Base-by-base conservation (phyloP, 1,140 invertebrate genomes). In the Drosophila kanapiae region DNA sequence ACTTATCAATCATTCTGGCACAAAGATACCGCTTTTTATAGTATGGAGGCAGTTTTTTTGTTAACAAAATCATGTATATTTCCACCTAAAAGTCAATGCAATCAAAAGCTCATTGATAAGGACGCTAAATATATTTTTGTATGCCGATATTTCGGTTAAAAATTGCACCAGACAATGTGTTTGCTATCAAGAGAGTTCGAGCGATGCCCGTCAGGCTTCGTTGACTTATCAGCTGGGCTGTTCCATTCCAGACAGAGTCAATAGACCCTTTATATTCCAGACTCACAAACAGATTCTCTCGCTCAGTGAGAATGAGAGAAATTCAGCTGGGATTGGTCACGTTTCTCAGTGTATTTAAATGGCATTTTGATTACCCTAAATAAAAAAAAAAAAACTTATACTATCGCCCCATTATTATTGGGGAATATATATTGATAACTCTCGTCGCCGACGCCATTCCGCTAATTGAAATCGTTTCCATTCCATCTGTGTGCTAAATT, bases 181-280 rank as follows among this genome's bases (percentile, higher is more conserved):
- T 16, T 33, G 47, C 45, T 38, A 67, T 76, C 72, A 68, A 76
- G 33, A 37, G 51, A 42, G 56, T 47, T 76, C 43, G 61, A 77
- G 38, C 54, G 53, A 77, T 61, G 75, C 64, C 59, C 75, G 54
- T 77, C 38, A 40, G 40, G 75, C 72, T 43, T 68, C 64, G 60
- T 67, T 78, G 76, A 84, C 77, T 88, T 88, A 72, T 81, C 80
- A 84, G 72, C 18, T 37, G 51, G 18, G 33, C 35, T 78, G 51
- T 42, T 45, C 79, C 79, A 79, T 77, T 76, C 63, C 49, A 71
- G 78, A 78, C 63, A 80, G 82, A 82, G 85, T 90, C 85, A 85
- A 90, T 90, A 90, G 78, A 90, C 85, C 80, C 85, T 54, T 81
- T 81, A 80, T 42, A 60, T 42, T 42, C 8, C 33, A 23, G 51